A percentile compares a stretch with the other conserved stretches of the same genome.
Evolutionary conservation across 2,888 invertebrate species (phyloP).

Genomic region (Limnephilus lunatus): DNA sequence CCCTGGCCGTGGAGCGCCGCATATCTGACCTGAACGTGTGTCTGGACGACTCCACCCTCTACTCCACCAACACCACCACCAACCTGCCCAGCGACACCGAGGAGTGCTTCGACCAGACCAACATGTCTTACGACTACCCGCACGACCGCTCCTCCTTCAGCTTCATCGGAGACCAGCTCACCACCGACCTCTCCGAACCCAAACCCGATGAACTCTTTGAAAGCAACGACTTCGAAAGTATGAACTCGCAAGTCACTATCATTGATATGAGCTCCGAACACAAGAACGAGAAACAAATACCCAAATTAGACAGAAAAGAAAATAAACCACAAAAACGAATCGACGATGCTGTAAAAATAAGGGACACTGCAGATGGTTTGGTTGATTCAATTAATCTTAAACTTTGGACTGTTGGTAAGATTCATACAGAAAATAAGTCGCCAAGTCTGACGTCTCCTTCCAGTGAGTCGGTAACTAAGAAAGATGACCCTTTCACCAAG

Average conservation of each 20-base stretch:
- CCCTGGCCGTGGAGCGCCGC: slow-evolving; percentile 81
- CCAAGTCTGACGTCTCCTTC: background rate
- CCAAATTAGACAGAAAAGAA: slow-evolving; percentile 21
- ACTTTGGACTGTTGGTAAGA: slow-evolving; percentile 10
- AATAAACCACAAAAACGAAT: background rate
- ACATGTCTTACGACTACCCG: slow-evolving; percentile 58
- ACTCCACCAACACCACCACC: slow-evolving; percentile 63
- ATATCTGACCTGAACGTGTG: slow-evolving; percentile 74
- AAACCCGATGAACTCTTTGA: slow-evolving; percentile 52
- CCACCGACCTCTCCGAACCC: slow-evolving; percentile 41
- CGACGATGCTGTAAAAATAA: slow-evolving; percentile 54
- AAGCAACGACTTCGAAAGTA: slow-evolving; percentile 63
- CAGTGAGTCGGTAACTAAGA: slow-evolving; percentile 55
- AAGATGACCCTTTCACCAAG: slow-evolving; percentile 65
- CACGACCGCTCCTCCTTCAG: slow-evolving; percentile 57
- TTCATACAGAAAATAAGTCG: background rate
- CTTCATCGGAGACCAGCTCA: slow-evolving; percentile 33
- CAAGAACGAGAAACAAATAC: slow-evolving; percentile 22
- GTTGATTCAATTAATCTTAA: slow-evolving; percentile 7
- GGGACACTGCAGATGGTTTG: slow-evolving; percentile 67
- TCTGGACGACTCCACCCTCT: slow-evolving; percentile 68
- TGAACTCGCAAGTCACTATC: slow-evolving; percentile 65
- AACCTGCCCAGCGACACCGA: slow-evolving; percentile 62
- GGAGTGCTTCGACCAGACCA: slow-evolving; percentile 61
- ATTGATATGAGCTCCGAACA: slow-evolving; percentile 59